Percentiles rank a stretch among this genome's conserved stretches.
Evolutionary conservation across 2,113 vertebrate genomes (phyloP).

Genomic region (Cyrtonyx montezumae): DNA sequence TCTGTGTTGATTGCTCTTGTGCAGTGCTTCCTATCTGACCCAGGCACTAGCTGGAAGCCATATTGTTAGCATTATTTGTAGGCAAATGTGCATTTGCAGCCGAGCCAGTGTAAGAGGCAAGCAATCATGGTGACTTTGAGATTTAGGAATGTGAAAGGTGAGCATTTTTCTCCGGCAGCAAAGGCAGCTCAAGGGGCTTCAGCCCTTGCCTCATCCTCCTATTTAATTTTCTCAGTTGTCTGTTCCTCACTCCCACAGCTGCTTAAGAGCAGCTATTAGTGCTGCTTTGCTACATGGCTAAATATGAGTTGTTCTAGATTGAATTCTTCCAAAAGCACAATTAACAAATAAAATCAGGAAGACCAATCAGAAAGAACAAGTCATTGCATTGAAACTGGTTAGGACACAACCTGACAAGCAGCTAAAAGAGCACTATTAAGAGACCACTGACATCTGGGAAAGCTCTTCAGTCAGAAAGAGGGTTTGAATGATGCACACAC

Average conservation of each 20-base stretch:
- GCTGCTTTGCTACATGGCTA: conserved; percentile 5
- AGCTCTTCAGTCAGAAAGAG: neutral
- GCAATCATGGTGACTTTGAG: neutral
- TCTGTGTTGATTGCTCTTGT: conserved; percentile 67
- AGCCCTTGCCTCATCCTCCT: neutral
- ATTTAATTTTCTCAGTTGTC: conserved; percentile 26
- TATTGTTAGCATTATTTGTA: conserved; percentile 2
- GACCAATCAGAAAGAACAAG: neutral
- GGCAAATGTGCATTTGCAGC: conserved; percentile 9
- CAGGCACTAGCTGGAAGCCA: conserved; percentile 28
- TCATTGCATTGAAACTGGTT: neutral
- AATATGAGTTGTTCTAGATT: neutral
- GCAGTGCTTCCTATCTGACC: conserved; percentile 34
- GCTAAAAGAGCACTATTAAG: neutral
- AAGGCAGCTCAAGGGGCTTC: neutral
- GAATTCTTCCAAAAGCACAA: neutral
- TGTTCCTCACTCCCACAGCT: neutral
- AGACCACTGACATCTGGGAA: neutral
- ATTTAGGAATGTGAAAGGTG: conserved; percentile 56
- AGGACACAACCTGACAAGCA: neutral
- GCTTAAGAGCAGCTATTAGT: conserved; percentile 5
- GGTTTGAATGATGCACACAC: neutral
- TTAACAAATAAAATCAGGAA: neutral
- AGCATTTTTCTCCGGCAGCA: conserved; percentile 49
- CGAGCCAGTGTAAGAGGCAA: rapidly evolving